Conservation (phyloP, 1,140 invertebrate genomes). For the Camponotus pennsylvanicus region DNA sequence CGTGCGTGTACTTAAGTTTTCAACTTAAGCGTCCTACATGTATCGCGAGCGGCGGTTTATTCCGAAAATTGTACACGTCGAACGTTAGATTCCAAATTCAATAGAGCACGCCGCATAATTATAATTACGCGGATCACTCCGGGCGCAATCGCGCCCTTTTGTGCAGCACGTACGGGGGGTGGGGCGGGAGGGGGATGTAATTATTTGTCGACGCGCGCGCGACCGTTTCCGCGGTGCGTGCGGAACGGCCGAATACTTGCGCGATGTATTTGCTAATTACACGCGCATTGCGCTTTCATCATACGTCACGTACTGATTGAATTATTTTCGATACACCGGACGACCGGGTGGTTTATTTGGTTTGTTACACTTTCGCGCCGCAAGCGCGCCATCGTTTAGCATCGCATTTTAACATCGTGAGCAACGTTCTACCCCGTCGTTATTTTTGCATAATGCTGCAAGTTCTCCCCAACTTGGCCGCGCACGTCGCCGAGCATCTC, state of each 20-base stretch:
- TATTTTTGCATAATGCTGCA: neutral
- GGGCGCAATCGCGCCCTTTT: constrained; percentile 54
- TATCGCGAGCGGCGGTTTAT: neutral
- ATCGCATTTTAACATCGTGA: constrained; percentile 24
- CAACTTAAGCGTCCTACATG: neutral
- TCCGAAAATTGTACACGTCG: constrained; percentile 25
- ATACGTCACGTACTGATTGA: constrained; percentile 57
- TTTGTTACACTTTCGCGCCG: constrained; percentile 16
- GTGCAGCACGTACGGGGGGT: neutral
- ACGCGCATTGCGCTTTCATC: constrained; percentile 46
- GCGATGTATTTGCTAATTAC: constrained; percentile 60
- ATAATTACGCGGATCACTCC: constrained; percentile 56
- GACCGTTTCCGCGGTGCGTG: constrained; percentile 3
- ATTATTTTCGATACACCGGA: constrained; percentile 53
- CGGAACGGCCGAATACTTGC: constrained; percentile 29
- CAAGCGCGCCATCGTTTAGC: constrained; percentile 33
- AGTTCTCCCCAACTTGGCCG: neutral
- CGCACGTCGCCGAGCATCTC: neutral
- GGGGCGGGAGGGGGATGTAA: neutral
- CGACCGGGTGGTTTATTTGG: constrained; percentile 9
- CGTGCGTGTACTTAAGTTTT: constrained; percentile 19
- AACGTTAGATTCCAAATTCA: constrained; percentile 32
- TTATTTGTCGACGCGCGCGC: constrained; percentile 44
- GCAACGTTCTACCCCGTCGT: neutral
- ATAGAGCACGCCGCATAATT: constrained; percentile 33